phyloP scores from a whole-genome alignment of 2,797 vertebrate genomes.

The Myioborus melanocephalus region DNA sequence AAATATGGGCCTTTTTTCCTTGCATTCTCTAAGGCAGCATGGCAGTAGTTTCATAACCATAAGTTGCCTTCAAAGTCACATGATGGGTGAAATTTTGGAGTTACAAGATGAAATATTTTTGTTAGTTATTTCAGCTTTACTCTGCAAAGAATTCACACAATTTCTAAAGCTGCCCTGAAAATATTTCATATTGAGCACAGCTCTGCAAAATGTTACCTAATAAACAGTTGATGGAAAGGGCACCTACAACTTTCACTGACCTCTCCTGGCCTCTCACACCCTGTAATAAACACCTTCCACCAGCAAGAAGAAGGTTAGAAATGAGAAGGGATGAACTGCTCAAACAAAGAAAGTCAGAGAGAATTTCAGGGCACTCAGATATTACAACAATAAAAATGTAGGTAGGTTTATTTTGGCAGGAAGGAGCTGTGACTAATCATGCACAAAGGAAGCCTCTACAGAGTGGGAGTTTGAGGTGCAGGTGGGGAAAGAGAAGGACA shows the following conservation, averaged over 20 bases:
- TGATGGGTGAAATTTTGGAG: background rate
- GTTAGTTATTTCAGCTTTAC: background rate
- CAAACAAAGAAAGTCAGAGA: background rate
- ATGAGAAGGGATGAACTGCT: background rate
- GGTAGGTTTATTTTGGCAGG: slow-evolving; percentile 12
- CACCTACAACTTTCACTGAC: background rate
- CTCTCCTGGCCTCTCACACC: background rate
- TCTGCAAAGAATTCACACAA: background rate
- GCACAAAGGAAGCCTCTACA: background rate
- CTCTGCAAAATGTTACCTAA: background rate
- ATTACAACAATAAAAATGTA: background rate
- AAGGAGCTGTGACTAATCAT: background rate
- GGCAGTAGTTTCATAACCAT: background rate
- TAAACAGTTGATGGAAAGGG: background rate
- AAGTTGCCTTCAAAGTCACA: background rate
- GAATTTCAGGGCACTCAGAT: background rate
- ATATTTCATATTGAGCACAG: background rate
- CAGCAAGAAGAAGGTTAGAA: background rate
- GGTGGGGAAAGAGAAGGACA: background rate
- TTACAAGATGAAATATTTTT: background rate
- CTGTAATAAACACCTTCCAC: background rate
- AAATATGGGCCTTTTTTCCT: background rate
- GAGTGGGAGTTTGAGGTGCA: background rate
- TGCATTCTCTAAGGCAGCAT: background rate
- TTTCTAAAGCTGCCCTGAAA: background rate